Conservation (phyloP, 23 tunicate species). For the Ascidia mentula region DNA sequence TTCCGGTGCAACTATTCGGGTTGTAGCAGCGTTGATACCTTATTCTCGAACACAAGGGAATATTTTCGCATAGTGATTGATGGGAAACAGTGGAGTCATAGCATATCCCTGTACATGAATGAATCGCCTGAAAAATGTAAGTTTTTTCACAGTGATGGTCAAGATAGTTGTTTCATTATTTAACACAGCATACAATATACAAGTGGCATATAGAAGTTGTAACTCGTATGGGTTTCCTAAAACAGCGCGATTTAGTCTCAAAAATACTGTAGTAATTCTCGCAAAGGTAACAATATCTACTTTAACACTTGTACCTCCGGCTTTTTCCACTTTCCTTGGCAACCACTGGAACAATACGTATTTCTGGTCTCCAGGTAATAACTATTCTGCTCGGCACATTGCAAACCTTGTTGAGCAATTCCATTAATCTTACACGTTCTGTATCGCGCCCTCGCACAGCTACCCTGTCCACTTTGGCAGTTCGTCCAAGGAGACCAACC, state of each 20-base stretch:
- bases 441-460: not conserved
- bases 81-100: conserved; percentile 9
- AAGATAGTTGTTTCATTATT: not conserved
- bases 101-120: conserved; percentile 16
- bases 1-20: conserved; percentile 5
- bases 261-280: too few species aligned
- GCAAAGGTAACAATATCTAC: too few species aligned
- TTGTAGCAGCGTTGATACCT: conserved; percentile 18
- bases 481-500: not conserved
- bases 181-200: not conserved
- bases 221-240: too few species aligned
- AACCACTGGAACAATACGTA: not conserved
- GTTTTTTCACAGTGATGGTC: too few species aligned
- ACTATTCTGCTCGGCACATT: not conserved
- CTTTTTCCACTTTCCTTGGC: not conserved
- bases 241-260: too few species aligned
- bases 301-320: not conserved
- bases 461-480: not conserved
- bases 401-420: not conserved
- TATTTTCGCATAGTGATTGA: not conserved
- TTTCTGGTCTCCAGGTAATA: not conserved
- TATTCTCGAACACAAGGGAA: not conserved
- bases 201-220: not conserved
- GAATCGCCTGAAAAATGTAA: not conserved
- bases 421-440: not conserved